Conservation (phyloP, 2,888 invertebrate species). For the Abrostola tripartita region DNA sequence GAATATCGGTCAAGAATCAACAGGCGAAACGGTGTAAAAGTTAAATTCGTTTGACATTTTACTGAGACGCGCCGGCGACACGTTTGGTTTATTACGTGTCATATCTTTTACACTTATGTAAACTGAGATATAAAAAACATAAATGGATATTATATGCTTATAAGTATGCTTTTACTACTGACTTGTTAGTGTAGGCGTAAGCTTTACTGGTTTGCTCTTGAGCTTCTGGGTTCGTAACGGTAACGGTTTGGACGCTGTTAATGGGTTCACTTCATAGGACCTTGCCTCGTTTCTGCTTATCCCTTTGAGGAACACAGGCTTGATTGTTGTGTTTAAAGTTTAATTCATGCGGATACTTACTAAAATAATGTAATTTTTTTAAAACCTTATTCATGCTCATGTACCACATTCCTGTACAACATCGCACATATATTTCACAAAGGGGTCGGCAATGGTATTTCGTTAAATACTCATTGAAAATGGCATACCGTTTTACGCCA, state of each 20-base stretch:
- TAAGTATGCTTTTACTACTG: constrained; percentile 31
- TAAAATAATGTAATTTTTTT: not conserved
- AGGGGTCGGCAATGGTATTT: not conserved
- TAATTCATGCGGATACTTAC: no score
- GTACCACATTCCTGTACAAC: not conserved
- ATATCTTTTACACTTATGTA: constrained; percentile 28
- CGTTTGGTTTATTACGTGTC: constrained; percentile 23
- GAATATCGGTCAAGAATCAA: constrained; percentile 54
- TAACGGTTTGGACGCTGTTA: no score
- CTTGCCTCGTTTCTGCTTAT: no score
- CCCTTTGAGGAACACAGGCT: no score
- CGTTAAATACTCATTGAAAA: not conserved
- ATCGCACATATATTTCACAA: not conserved
- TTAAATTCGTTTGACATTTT: constrained; percentile 49
- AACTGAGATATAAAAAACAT: constrained; percentile 23
- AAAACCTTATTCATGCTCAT: not conserved
- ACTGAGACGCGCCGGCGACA: constrained; percentile 28
- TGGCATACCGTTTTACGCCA: not conserved
- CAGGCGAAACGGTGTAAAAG: constrained; percentile 48
- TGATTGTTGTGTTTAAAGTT: no score
- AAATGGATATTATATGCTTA: no score
- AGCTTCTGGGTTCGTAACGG: no score
- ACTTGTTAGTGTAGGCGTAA: not conserved
- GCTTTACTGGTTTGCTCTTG: no score
- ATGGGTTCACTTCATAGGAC: no score